Percentiles rank a stretch among this genome's conserved stretches.
These are phyloP conservation scores for Nipponia nippon DNA, from an alignment of 2,113 vertebrate genomes.

Conservation along the genomic window DNA sequence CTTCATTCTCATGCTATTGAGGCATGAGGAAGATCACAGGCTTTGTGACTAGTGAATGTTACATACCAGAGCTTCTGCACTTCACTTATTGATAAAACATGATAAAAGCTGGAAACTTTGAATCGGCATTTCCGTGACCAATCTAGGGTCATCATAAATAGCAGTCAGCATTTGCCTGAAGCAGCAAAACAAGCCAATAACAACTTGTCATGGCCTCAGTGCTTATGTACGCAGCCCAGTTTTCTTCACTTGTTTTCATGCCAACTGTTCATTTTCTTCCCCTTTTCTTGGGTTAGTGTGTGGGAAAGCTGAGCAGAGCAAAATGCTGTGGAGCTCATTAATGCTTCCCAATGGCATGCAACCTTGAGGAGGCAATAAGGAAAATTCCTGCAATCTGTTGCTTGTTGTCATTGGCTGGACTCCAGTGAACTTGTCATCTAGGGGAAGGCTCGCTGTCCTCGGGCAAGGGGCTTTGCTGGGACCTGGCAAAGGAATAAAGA, in stretches of 20 bases:
- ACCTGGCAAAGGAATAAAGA: neutral
- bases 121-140: neutral
- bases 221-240: neutral
- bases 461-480: neutral
- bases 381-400: neutral
- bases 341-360: neutral
- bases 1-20: neutral
- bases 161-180: neutral
- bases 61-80: neutral
- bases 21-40: neutral
- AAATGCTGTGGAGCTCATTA: neutral
- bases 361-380: neutral
- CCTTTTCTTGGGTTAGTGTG: neutral
- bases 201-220: neutral
- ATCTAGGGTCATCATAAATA: neutral
- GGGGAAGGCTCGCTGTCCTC: neutral
- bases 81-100: neutral
- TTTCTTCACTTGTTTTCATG: neutral
- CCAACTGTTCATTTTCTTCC: neutral
- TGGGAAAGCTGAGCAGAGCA: neutral
- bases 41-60: neutral
- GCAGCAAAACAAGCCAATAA: neutral
- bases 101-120: neutral
- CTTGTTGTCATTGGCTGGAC: neutral
- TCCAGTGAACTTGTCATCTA: neutral